Evolutionary conservation across 2,888 invertebrate genomes (phyloP).

Genomic region (Julus scandinavius): DNA sequence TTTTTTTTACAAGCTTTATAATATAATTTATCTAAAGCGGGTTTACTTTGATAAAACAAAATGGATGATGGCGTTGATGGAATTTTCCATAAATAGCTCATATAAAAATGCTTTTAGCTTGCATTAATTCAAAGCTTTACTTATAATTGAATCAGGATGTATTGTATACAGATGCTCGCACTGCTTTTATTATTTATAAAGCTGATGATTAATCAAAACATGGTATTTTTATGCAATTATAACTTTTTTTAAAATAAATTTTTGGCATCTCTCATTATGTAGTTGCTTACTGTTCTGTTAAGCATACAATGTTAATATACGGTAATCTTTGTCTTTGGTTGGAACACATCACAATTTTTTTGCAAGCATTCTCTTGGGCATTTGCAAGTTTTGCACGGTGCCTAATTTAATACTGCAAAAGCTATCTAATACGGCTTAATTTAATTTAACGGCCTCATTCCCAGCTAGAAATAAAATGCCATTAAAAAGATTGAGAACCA

Average conservation of each 20-base stretch:
- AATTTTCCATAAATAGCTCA: not conserved
- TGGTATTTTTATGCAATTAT: not conserved
- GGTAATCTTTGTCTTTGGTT: constrained; percentile 19
- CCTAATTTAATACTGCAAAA: constrained; percentile 39
- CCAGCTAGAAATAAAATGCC: constrained; percentile 11
- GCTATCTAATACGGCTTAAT: constrained; percentile 39
- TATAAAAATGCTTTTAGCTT: constrained; percentile 17
- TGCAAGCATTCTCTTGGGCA: not conserved
- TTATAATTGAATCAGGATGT: constrained; percentile 11
- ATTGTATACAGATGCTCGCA: not conserved
- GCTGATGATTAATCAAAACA: not conserved
- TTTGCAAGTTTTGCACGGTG: not conserved
- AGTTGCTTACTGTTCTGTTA: not conserved
- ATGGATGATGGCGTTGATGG: not conserved
- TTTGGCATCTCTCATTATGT: not conserved
- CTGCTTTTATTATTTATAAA: constrained; percentile 30
- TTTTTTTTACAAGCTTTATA: not conserved
- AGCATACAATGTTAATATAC: not conserved
- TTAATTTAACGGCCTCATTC: constrained; percentile 34
- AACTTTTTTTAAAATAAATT: not conserved
- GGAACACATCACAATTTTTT: not conserved
- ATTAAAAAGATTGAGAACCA: constrained; percentile 46
- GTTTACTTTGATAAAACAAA: not conserved
- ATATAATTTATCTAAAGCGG: not conserved
- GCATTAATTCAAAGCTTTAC: not conserved